Conservation (phyloP, 2,888 invertebrate genomes). For the Ormyrus nitidulus region DNA sequence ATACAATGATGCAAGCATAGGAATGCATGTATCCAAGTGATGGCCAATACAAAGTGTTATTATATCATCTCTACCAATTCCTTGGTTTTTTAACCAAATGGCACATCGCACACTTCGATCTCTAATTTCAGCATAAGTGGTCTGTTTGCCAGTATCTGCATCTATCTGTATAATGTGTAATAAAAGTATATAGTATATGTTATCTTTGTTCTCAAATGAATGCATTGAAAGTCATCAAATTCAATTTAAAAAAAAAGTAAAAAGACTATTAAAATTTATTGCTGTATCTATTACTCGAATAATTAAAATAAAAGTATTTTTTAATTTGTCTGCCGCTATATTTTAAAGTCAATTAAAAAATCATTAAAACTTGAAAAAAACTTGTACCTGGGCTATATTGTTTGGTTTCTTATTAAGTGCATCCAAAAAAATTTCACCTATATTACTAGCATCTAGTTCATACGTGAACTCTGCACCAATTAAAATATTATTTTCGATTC, state of each 20-base stretch:
- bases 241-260: too few species aligned
- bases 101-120: constrained; percentile 66
- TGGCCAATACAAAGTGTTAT: constrained; percentile 65
- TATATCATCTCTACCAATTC: constrained; percentile 62
- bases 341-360: too few species aligned
- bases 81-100: constrained; percentile 66
- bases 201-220: too few species aligned
- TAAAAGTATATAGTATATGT: too few species aligned
- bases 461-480: constrained; percentile 17
- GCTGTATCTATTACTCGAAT: too few species aligned
- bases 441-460: not conserved
- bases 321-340: too few species aligned
- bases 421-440: constrained; percentile 21
- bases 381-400: constrained; percentile 32
- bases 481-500: constrained; percentile 34
- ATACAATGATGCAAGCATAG: constrained; percentile 63
- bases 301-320: too few species aligned
- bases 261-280: too few species aligned
- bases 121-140: constrained; percentile 62
- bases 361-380: too few species aligned
- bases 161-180: constrained; percentile 60
- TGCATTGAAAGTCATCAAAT: too few species aligned
- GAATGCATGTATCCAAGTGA: constrained; percentile 64
- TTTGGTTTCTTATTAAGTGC: constrained; percentile 26
- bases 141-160: constrained; percentile 57